Base-by-base conservation (phyloP, 2,797 vertebrate genomes). In the Hypotaenidia philippensis region DNA sequence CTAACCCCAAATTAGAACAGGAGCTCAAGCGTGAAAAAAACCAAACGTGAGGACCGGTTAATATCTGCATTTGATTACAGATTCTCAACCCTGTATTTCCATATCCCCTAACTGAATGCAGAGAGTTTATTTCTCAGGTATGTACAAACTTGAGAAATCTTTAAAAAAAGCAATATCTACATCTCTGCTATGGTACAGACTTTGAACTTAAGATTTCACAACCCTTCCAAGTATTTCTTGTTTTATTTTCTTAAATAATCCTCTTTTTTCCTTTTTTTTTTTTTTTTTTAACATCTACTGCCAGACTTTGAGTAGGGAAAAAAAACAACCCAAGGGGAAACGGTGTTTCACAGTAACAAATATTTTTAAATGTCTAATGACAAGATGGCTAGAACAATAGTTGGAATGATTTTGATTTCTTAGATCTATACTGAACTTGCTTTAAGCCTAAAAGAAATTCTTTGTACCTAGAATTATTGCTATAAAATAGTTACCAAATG, bases 1-100 rank as follows among this genome's bases (percentile, higher is more conserved):
- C 17, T 87, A 84, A 72, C 34, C 50, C 13, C 40, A 93, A 75
- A 95, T 63, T 81, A 72, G 90, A 94, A 71, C 11, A 87, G 53
- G 57, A 94, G 32, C 16, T 93, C 69, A 82, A 87, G 71, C 78
- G 50, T 75, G 61, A 78, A 83, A 71, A 84, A 82, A 68, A 55
- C 22, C 25, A 10, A 12, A 53, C 41, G 40, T 64, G 59, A 74
- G 40, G 29, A 83, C 22, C n/a, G 79, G 41, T 56, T 75, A 81
- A 56, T 38, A 8, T 75, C 78, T 50, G n/a, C 49, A 63, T 8
- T 72, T 77, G 38, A 66, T 34, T 66, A 21, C 11, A 57, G 29
- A 86, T 74, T 52, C 57, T 79, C 56, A 50, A 44, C 31, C 4
- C 13, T 12, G 4, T 65, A 63, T 79, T 92, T 80, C 44, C 47